Evolutionary conservation across 1,140 invertebrate species (phyloP).

Genomic region (Holotrichia oblita): DNA sequence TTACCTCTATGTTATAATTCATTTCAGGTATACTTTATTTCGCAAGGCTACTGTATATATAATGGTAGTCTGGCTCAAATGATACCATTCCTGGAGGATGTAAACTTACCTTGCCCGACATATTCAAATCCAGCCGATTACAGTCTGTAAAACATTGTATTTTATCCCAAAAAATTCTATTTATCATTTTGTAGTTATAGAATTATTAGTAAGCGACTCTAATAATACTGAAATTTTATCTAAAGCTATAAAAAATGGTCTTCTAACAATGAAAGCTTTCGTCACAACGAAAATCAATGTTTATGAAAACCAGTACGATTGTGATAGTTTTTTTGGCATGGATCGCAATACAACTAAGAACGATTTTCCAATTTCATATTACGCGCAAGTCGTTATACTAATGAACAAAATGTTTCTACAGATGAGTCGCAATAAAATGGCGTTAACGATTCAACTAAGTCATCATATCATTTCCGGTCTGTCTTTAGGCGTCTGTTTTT

Average conservation of each 20-base stretch:
- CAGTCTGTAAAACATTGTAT: neutral
- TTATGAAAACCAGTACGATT: neutral
- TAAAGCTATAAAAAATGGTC: neutral
- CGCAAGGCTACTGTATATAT: conserved; percentile 37
- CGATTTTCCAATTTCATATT: neutral
- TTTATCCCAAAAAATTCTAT: neutral
- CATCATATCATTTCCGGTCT: conserved; percentile 29
- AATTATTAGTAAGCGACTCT: neutral
- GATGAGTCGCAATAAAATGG: conserved; percentile 32
- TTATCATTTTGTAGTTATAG: neutral
- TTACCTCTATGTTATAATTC: too few species aligned
- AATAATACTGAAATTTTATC: neutral
- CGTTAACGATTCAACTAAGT: conserved; percentile 4
- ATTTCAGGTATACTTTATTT: conserved; percentile 38
- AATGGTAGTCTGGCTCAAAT: conserved; percentile 8
- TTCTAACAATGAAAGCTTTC: neutral
- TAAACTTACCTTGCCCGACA: neutral
- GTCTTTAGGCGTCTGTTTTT: neutral
- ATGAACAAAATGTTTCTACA: neutral
- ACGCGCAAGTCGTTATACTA: neutral
- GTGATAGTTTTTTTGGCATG: neutral
- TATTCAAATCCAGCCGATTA: conserved; percentile 38
- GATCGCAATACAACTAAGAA: neutral
- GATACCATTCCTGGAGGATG: conserved; percentile 14
- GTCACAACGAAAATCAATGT: too few species aligned